Conservation (phyloP, 2,888 invertebrate genomes). For the Lochmaea crataegi region DNA sequence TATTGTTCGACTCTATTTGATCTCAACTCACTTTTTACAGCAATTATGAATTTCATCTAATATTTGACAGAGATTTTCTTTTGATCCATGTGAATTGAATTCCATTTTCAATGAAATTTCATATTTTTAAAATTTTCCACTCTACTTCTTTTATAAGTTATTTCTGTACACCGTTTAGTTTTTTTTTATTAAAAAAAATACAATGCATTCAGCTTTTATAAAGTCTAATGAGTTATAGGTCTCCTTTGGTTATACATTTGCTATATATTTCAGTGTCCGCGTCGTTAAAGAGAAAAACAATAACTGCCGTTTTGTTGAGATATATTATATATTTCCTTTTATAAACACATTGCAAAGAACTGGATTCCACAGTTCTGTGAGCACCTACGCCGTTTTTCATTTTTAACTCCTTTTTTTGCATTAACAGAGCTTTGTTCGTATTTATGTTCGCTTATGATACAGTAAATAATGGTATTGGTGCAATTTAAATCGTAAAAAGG, state of each 20-base stretch:
- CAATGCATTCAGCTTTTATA: background rate
- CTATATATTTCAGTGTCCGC: background rate
- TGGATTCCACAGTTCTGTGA: constrained; percentile 21
- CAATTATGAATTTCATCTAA: too few relatives aligned
- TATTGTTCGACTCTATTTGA: too few relatives aligned
- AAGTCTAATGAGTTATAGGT: background rate
- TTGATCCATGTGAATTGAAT: too few relatives aligned
- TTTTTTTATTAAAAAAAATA: background rate
- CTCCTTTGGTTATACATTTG: background rate
- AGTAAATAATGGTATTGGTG: background rate
- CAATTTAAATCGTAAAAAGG: background rate
- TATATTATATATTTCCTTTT: constrained; percentile 10
- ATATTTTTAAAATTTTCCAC: background rate
- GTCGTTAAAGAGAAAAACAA: background rate
- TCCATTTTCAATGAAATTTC: background rate
- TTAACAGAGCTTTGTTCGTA: constrained; percentile 2
- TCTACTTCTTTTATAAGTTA: background rate
- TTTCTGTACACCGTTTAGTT: background rate
- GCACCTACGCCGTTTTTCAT: constrained; percentile 24
- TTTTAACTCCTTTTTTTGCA: constrained; percentile 22
- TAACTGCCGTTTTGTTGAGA: background rate
- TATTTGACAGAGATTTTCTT: too few relatives aligned
- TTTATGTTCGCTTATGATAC: background rate
- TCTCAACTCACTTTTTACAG: too few relatives aligned
- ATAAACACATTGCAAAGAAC: constrained; percentile 20